A percentile compares a stretch with the other conserved stretches of the same genome.
phyloP scores from a whole-genome alignment of 2,797 vertebrate genomes.

The Crax fasciolata region DNA sequence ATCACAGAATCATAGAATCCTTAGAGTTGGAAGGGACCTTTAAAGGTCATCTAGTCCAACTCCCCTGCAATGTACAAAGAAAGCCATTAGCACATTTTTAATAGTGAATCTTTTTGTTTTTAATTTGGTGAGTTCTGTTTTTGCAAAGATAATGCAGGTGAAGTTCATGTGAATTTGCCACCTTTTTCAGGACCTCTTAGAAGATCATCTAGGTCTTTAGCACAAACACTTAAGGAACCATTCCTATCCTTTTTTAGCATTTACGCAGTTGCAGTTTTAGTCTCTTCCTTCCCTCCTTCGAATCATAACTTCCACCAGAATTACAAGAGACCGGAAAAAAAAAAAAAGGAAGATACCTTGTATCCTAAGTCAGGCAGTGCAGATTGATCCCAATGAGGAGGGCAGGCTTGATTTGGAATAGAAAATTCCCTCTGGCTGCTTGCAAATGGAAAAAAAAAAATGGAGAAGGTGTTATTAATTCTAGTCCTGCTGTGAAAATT shows the following conservation, averaged over 20 bases:
- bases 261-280: not conserved
- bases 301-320: not conserved
- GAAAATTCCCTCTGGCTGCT: conserved; percentile 1
- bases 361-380: conserved; percentile 77
- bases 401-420: not conserved
- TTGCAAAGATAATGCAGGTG: not conserved
- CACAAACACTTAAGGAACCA: not conserved
- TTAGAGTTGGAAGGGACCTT: no score
- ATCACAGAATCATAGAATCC: no score
- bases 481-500: not conserved
- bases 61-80: no score
- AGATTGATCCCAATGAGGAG: conserved; percentile 75
- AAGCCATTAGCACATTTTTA: not conserved
- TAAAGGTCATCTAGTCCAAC: no score
- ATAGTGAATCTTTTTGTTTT: not conserved
- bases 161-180: not conserved
- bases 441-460: conserved; percentile 39
- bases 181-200: not conserved
- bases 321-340: rapidly evolving
- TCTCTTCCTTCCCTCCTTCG: not conserved
- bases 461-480: not conserved
- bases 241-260: not conserved
- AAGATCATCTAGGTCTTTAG: not conserved
- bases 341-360: conserved; percentile 80
- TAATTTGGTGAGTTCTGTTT: not conserved